Base-by-base conservation (phyloP, 2,797 vertebrate genomes). In the Ambastaia sidthimunki region DNA sequence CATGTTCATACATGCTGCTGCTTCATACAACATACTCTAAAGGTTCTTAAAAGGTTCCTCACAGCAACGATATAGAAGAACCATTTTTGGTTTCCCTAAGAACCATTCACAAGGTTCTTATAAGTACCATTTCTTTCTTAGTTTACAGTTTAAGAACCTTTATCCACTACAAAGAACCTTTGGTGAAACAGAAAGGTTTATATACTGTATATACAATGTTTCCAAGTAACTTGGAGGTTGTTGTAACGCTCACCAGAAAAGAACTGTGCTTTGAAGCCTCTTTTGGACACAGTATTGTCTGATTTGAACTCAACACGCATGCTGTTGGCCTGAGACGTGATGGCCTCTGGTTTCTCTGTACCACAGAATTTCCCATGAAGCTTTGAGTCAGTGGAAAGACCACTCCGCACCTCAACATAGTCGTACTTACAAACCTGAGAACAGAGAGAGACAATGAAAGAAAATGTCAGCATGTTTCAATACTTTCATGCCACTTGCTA, bases 251-350 rank as follows among this genome's bases (percentile, higher is more conserved):
- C 91, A 98, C 98, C 98, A 93, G 98, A 99, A 91, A 99, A 98
- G 91, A 98, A 99, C 85, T 97, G 96, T 0, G 97, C 98, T 91
- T 96, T 98, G 87, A 99, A 99, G 78, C 98, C 98, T 87, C 96
- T 98, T 89, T 98, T 99, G 88, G 97, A 99, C 80, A 99, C 96
- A 0, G 98, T 99, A 83, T 98, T 99, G 93, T 99, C 98, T 0
- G 98, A 99, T 85, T 98, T 98, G 90, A 99, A 99, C 89, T 99
- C 97, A 50, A 99, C 96, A 1, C 98, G 94, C 97, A 99, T 98
- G 92, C 98, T 99, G 95, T 98, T 99, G 93, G 97, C 97, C 89
- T 98, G 97, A 5, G 98, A 99, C 73, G 97, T 99, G 83, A 99
- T 97, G 62, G 96, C 95, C 7, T 98, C 96, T 0, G 97, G 98